Evolutionary conservation across 2,113 vertebrate species (phyloP), one percentile per base, ranked within the genome.

Genomic region (Illadopsis cleaveri): DNA sequence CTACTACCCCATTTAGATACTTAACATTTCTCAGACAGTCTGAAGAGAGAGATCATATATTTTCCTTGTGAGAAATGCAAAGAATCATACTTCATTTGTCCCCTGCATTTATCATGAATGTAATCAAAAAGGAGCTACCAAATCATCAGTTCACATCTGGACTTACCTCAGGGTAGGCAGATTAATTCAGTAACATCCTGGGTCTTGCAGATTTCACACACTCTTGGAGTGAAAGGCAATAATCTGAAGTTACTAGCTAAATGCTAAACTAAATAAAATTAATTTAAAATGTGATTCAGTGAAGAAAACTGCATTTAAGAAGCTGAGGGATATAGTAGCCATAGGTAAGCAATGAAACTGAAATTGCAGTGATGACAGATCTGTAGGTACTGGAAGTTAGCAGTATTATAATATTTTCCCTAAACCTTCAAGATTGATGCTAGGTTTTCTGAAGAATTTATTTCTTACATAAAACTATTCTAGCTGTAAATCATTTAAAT

Each of bases 261-360:
- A 73, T 37, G 28, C 50, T 58, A 79, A 71, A 44, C 17, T 40
- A 70, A 83, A 73, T 38, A 50, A 65, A 50, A 53, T 23, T 7
- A 47, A 73, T 45, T 60, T 47, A 44, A 84, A 85, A 21, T 72
- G 72, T 5, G 6, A 45, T 77, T 90, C 27, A 40, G 1, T 58
- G 45, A 65, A 42, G 50, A 79, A 79, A 68, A 76, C 12, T 42
- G 72, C 72, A 82, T 40, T 96, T 95, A 95, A 90, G 60, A 89
- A 89, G 75, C 88, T 95, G 81, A 77, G 28, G 40, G 48, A 38
- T 9, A 18, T 15, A 30, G 13, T 40, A 73, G 15, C 24, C 3
- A 5, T 24, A 51, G 58, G 16, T 56, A 78, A 64, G 15, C 35
- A 85, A 21, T 30, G 61, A 77, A 83, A 60, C 38, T 62, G 15